These are phyloP conservation scores for Isaurus tuberculatus DNA, from an alignment of 92 coral and sea anemone species.

Conservation along the genomic window DNA sequence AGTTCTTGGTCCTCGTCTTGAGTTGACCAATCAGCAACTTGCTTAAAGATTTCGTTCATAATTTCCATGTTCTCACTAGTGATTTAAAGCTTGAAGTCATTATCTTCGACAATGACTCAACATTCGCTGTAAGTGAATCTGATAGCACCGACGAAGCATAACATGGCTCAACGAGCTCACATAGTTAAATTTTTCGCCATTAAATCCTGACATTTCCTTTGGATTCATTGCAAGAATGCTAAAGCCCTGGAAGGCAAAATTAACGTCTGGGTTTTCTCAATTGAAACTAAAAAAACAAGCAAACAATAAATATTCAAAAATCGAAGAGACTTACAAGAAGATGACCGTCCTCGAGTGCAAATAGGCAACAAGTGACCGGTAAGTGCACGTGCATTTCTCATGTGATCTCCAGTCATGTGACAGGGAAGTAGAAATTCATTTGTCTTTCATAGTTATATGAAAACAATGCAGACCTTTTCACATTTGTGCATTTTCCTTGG, in stretches of 20 bases:
- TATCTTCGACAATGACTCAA: not conserved
- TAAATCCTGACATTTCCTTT: too few relatives aligned
- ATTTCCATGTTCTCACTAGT: constrained; percentile 20
- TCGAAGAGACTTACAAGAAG: not conserved
- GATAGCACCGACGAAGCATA: not conserved
- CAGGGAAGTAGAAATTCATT: not conserved
- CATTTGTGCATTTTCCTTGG: too few relatives aligned
- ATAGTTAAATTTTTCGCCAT: too few relatives aligned
- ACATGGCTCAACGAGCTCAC: too few relatives aligned
- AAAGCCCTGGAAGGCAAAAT: too few relatives aligned
- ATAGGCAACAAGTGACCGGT: not conserved
- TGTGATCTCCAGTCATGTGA: constrained; percentile 9
- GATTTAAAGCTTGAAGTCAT: constrained; percentile 3
- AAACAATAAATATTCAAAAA: too few relatives aligned
- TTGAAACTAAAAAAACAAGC: too few relatives aligned
- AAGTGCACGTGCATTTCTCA: not conserved
- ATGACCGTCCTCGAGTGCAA: not conserved
- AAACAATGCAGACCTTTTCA: too few relatives aligned
- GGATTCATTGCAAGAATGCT: too few relatives aligned
- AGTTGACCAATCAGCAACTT: not conserved
- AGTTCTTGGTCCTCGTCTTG: not conserved
- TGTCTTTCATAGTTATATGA: too few relatives aligned
- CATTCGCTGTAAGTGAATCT: not conserved
- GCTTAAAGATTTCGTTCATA: constrained; percentile 21
- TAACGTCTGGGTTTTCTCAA: too few relatives aligned